Evolutionary conservation across 2,113 vertebrate genomes (phyloP), one percentile per base, ranked within the genome.

Genomic region (Peromyscus californicus): DNA sequence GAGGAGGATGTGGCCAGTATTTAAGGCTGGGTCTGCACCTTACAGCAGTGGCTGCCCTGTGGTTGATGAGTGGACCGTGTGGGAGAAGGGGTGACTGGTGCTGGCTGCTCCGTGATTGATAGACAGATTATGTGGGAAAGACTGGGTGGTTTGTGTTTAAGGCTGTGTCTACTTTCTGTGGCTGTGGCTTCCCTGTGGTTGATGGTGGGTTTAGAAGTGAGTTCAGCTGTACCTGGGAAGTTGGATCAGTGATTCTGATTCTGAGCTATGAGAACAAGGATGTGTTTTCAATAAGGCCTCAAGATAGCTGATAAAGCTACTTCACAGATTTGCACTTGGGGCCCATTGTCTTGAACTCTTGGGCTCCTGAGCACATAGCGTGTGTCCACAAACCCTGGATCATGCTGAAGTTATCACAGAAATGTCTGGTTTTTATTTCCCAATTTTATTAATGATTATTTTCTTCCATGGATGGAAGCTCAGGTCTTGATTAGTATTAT

Each of bases 351-450:
- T 72, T 16, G 1, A 10, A 31, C 42, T 59, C 82, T 12, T 1
- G 15, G 1, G 61, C 17, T 29, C 8, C 59, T 17, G 0, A 1
- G 5, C 22, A 0, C 8, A 16, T 2, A 3, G 26, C 4, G 0
- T 1, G 6, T 31, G n/a, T 39, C 85, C n/a, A 12, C 0, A 1
- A 9, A 39, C 19, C 3, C 79, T 36, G 33, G 11, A 1, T 26
- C 0, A 4, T 17, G 12, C n/a, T 21, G 7, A 36, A 26, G 7
- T 39, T 9, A 7, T 21, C 5, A 17, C 39, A 13, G 12, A 26
- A 69, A 12, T 31, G 3, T 24, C 33, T 33, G 0, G 15, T 26
- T 78, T 36, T 39, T 22, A 24, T 79, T 63, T 59, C 36, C 24
- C 7, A n/a, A 5, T 72, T 61, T 82, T 67, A 17, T 45, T n/a